Conservation (phyloP, 2,113 vertebrate genomes). For the Diphyllodes magnificus region DNA sequence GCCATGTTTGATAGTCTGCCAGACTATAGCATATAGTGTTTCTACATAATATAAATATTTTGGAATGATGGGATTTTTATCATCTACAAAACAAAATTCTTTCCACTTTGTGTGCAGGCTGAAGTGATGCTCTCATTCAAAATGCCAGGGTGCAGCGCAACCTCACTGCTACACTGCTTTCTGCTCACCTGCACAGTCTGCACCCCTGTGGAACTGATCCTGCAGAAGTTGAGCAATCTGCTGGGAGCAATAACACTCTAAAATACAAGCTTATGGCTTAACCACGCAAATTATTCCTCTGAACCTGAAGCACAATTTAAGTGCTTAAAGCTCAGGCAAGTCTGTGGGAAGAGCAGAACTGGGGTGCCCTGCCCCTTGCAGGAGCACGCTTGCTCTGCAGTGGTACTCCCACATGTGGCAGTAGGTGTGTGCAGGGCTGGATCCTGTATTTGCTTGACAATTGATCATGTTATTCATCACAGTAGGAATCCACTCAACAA, state of each 20-base stretch:
- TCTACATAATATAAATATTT: background rate
- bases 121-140: background rate
- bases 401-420: rapidly evolving
- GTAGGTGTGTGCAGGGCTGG: background rate
- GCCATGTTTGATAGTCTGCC: background rate
- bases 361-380: background rate
- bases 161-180: background rate
- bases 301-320: background rate
- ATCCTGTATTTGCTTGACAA: background rate
- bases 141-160: rapidly evolving
- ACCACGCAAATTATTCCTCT: background rate
- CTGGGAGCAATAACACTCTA: background rate
- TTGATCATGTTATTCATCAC: background rate
- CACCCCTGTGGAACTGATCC: background rate
- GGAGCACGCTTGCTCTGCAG: background rate
- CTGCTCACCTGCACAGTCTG: background rate
- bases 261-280: background rate
- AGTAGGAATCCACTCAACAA: background rate
- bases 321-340: background rate
- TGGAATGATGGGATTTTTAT: background rate
- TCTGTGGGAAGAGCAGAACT: rapidly evolving
- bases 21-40: background rate
- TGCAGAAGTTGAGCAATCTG: background rate
- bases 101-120: background rate
- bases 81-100: background rate